Evolutionary conservation across 2,888 invertebrate species (phyloP).

Genomic region (Tinea trinotella): DNA sequence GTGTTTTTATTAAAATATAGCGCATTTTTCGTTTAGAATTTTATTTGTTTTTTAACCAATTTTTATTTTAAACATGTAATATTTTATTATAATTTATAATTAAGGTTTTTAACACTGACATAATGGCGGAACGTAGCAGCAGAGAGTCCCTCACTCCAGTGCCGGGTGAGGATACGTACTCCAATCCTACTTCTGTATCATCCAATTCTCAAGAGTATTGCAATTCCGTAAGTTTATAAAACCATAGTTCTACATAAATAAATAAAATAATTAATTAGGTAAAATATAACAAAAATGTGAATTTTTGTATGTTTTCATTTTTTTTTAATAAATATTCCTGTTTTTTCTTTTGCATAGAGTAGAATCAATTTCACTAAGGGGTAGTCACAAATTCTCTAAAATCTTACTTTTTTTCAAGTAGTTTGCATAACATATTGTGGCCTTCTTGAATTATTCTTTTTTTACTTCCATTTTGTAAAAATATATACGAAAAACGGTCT

Average conservation of each 20-base stretch:
- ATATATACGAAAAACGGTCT: no score
- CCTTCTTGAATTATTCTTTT: no score
- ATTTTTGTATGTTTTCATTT: no score
- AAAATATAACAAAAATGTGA: no score
- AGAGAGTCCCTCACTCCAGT: neutral
- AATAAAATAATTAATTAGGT: no score
- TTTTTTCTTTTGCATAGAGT: no score
- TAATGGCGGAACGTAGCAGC: neutral
- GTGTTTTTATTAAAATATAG: slow-evolving; percentile 5
- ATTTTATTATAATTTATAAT: neutral
- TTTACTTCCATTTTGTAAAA: no score
- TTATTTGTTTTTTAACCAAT: neutral
- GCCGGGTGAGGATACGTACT: neutral
- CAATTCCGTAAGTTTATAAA: neutral
- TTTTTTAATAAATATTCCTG: no score
- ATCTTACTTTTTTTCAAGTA: no score
- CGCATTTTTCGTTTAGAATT: neutral
- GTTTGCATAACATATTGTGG: no score
- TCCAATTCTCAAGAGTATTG: neutral
- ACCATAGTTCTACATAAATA: neutral
- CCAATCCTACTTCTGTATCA: neutral
- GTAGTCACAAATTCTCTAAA: no score
- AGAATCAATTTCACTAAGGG: no score
- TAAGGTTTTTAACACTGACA: neutral
- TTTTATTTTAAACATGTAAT: neutral